These are phyloP conservation scores for Bombus huntii DNA, from an alignment of 1,140 invertebrate species.

Conservation along the genomic window DNA sequence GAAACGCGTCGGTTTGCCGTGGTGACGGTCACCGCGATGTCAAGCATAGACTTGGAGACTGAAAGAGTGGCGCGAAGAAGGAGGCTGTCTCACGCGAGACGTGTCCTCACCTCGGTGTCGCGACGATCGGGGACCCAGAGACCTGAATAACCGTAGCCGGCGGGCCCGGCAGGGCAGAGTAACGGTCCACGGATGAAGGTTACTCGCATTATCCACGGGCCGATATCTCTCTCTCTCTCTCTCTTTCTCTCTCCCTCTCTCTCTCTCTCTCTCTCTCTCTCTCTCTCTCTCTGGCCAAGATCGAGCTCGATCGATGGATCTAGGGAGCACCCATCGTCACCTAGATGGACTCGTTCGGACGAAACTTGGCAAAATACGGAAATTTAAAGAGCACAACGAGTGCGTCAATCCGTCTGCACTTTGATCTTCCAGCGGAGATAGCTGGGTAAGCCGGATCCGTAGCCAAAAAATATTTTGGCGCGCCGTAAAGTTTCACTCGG, in stretches of 20 bases:
- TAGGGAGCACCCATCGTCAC: not conserved
- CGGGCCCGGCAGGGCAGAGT: slow-evolving; percentile 76
- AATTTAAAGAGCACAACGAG: too few species aligned
- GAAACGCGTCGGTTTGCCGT: not conserved
- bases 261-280: too few species aligned
- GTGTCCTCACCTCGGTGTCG: slow-evolving; percentile 68
- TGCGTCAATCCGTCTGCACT: not conserved
- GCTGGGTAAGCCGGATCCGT: not conserved
- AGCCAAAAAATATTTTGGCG: not conserved
- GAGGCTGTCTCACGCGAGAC: slow-evolving; percentile 68
- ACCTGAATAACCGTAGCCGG: slow-evolving; percentile 77
- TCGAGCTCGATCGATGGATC: slow-evolving; percentile 28
- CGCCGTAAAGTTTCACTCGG: not conserved
- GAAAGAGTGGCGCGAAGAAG: slow-evolving; percentile 55
- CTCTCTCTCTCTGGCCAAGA: not conserved
- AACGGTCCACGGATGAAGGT: slow-evolving; percentile 79
- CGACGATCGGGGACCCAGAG: slow-evolving; percentile 76
- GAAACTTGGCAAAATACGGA: not conserved
- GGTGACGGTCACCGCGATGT: not conserved
- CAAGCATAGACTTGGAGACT: not conserved
- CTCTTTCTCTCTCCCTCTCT: too few species aligned
- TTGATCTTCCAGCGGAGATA: not conserved
- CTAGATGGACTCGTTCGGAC: not conserved
- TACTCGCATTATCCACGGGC: slow-evolving; percentile 72
- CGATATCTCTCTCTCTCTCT: slow-evolving; percentile 28